phyloP scores from a whole-genome alignment of 2,888 invertebrate genomes.

The Dynastes tityus region DNA sequence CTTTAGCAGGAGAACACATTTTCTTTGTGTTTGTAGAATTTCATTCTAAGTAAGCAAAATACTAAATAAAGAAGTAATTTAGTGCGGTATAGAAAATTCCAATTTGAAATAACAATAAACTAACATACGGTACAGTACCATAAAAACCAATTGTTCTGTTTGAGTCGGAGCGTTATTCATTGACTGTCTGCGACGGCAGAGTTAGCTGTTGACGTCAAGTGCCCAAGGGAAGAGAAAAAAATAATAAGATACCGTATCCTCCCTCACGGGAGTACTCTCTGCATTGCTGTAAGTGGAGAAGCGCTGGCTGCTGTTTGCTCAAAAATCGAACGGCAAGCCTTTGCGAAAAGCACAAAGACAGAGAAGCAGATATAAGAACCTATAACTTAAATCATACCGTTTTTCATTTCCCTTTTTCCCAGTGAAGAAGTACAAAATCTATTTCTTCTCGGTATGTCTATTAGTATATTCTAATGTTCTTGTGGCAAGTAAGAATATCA shows the following conservation, averaged over 20 bases:
- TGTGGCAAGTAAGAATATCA: neutral
- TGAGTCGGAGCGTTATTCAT: constrained; percentile 14
- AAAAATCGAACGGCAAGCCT: constrained; percentile 29
- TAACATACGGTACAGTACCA: neutral
- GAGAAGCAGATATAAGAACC: neutral
- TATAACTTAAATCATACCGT: neutral
- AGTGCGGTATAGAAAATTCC: neutral
- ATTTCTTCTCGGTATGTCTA: neutral
- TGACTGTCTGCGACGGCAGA: constrained; percentile 11
- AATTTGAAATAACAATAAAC: constrained; percentile 13
- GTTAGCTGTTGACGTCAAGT: constrained; percentile 35
- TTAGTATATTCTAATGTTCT: neutral
- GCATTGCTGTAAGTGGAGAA: constrained; percentile 13
- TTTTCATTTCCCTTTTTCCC: neutral
- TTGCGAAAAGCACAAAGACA: neutral
- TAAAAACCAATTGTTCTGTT: constrained; percentile 19
- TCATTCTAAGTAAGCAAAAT: neutral
- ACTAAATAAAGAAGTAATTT: neutral
- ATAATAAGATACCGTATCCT: constrained; percentile 39
- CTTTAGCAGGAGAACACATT: neutral
- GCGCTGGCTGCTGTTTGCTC: constrained; percentile 20
- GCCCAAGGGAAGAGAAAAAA: constrained; percentile 31
- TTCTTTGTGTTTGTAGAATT: neutral
- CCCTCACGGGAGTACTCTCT: constrained; percentile 5
- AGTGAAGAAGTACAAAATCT: neutral